A percentile compares a stretch with the other conserved stretches of the same genome.
Evolutionary conservation across 2,797 vertebrate genomes (phyloP).

Genomic region (Pseudocheirus occidentalis): DNA sequence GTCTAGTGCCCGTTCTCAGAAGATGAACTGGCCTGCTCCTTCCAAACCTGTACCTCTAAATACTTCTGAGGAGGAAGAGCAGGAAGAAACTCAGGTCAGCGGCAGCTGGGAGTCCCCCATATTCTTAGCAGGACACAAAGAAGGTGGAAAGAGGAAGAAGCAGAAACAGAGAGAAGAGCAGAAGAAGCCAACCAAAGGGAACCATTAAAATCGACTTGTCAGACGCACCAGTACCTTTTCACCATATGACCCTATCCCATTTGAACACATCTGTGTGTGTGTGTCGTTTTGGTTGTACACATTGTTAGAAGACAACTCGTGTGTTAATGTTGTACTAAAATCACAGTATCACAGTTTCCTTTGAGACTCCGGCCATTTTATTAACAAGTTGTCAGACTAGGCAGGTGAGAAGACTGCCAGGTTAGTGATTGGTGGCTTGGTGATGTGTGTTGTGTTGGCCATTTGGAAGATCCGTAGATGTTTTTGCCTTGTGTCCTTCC

Average conservation of each 20-base stretch:
- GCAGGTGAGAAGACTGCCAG: slow-evolving; percentile 42
- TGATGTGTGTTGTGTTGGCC: slow-evolving; percentile 49
- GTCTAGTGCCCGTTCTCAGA: slow-evolving; percentile 80
- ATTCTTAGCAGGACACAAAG: slow-evolving; percentile 89
- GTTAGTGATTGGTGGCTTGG: slow-evolving; percentile 38
- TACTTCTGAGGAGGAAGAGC: slow-evolving; percentile 88
- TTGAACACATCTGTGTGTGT: slow-evolving; percentile 70
- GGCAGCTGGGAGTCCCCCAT: slow-evolving; percentile 80
- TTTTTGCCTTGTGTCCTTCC: slow-evolving; percentile 71
- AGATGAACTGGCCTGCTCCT: slow-evolving; percentile 82
- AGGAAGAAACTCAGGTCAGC: slow-evolving; percentile 82
- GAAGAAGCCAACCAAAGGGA: slow-evolving; percentile 91
- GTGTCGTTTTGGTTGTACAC: slow-evolving; percentile 74
- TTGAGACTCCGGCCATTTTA: slow-evolving; percentile 73
- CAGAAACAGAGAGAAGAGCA: slow-evolving; percentile 92
- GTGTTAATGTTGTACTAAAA: slow-evolving; percentile 76
- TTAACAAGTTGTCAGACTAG: slow-evolving; percentile 48
- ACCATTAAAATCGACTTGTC: slow-evolving; percentile 85
- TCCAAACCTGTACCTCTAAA: slow-evolving; percentile 70
- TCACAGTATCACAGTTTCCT: slow-evolving; percentile 78
- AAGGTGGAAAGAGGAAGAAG: slow-evolving; percentile 94
- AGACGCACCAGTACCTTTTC: slow-evolving; percentile 69
- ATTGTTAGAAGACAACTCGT: slow-evolving; percentile 65
- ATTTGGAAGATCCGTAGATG: slow-evolving; percentile 66
- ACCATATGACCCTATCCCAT: slow-evolving; percentile 63